Evolutionary conservation across 2,888 invertebrate genomes (phyloP), one percentile per base, ranked within the genome.

Genomic region (Desoria tigrina): DNA sequence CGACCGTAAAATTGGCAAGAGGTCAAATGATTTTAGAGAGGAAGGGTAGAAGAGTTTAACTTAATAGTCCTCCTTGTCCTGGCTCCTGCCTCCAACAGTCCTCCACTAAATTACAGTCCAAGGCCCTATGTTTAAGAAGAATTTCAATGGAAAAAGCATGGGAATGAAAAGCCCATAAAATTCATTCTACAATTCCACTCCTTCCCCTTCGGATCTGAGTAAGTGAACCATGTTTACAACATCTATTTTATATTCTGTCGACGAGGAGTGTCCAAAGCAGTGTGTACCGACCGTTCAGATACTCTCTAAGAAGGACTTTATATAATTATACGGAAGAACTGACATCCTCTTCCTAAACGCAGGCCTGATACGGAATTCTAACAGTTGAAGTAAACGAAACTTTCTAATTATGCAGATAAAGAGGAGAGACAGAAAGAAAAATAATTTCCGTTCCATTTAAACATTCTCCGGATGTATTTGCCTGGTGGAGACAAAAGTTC

Each of bases 1-100:
- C 63, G 69, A 66, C 66, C 71, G 70, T 69, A 69, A 74, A 74
- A 72, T 72, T 74, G 72, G 72, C 72, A 72, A 72, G 65, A 71
- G 72, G 72, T 74, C 72, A 72, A 74, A 72, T 72, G 65, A 64
- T 68, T 71, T 71, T 69, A 61, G 49, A 58, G 56, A 42, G 61
- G 37, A 49, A 63, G 63, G 37, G 32, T 39, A 60, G 55, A 26
- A 54, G 61, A 50, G 37, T 51, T 55, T 37, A 65, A 58, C 26
- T 49, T 58, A 58, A 58, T 58, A 58, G 58, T 28, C n/a, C 45
- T 58, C 58, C 27, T 58, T 42, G 23, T 39, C 27, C 24, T n/a
- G n/a, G n/a, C 21, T 7, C 21, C 24, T 45, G 42, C 23, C 45
- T 58, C 45, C 23, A 24, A 58, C 58, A 45, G 45, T 57, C 57